phyloP scores from a whole-genome alignment of 1,140 invertebrate genomes.

The Euura lappo region DNA sequence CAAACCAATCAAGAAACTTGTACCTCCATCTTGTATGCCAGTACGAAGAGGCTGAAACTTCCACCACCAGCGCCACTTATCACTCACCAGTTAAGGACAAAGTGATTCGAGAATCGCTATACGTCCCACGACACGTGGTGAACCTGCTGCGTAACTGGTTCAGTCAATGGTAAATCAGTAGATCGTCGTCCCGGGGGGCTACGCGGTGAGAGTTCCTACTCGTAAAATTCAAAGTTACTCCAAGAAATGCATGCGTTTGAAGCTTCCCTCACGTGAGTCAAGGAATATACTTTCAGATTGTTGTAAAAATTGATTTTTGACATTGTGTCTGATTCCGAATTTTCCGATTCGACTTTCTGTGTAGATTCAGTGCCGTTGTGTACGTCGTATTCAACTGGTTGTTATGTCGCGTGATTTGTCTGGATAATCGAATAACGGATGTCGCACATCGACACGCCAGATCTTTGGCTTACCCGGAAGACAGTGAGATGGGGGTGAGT shows the following conservation, averaged over 20 bases:
- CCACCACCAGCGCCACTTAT: neutral
- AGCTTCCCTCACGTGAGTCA: too few relatives aligned
- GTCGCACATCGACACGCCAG: constrained; percentile 33
- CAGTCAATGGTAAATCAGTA: neutral
- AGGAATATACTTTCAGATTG: too few relatives aligned
- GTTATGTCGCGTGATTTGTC: neutral
- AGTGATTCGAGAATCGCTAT: neutral
- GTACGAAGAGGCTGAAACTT: neutral
- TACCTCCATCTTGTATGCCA: neutral
- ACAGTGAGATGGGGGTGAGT: constrained; percentile 46
- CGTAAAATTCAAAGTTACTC: too few relatives aligned
- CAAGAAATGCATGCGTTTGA: too few relatives aligned
- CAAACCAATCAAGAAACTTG: neutral
- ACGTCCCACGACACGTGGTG: neutral
- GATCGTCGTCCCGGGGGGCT: too few relatives aligned
- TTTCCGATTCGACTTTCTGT: too few relatives aligned
- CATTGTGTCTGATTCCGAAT: too few relatives aligned
- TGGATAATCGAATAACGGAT: constrained; percentile 26
- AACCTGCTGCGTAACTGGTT: neutral
- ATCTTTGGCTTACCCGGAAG: constrained; percentile 42
- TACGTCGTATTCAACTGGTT: neutral
- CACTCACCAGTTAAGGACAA: neutral
- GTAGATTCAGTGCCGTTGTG: constrained; percentile 17
- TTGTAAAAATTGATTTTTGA: too few relatives aligned
- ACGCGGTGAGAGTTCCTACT: too few relatives aligned